Conservation (phyloP, 2,888 invertebrate species). For the Trissolcus brochymenae region DNA sequence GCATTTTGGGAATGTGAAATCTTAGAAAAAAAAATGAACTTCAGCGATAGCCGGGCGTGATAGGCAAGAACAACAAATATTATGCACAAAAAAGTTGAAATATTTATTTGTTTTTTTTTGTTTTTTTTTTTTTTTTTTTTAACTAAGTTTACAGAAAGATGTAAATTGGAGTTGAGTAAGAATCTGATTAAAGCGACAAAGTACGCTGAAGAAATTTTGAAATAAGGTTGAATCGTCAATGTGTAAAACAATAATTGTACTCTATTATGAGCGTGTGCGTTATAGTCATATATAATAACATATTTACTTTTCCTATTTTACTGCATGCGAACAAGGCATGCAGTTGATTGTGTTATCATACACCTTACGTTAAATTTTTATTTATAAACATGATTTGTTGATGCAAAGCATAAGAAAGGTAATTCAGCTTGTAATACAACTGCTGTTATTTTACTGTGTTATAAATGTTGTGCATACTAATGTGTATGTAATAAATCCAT, state of each 20-base stretch:
- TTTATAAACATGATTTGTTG: constrained; percentile 32
- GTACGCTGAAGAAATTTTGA: neutral
- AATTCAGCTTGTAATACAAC: constrained; percentile 25
- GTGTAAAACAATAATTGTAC: constrained; percentile 52
- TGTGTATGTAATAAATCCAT: constrained; percentile 32
- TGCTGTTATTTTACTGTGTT: constrained; percentile 34
- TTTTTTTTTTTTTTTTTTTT: too few species aligned
- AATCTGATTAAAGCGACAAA: neutral
- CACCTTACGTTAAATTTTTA: constrained; percentile 39
- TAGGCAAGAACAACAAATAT: too few species aligned
- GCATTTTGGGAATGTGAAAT: too few species aligned
- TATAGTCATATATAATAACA: constrained; percentile 22
- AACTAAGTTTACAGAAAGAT: neutral
- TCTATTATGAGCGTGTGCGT: constrained; percentile 50
- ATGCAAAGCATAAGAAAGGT: constrained; percentile 15
- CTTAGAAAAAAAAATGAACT: too few species aligned
- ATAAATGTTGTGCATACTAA: constrained; percentile 19
- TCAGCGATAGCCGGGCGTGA: too few species aligned
- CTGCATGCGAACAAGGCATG: constrained; percentile 23
- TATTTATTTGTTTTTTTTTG: too few species aligned
- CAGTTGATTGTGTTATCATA: constrained; percentile 36
- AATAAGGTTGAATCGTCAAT: constrained; percentile 1
- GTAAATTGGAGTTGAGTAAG: neutral
- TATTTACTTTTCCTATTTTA: constrained; percentile 47
- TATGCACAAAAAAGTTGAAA: too few species aligned